phyloP scores from a whole-genome alignment of 2,888 invertebrate species.

The Drosophila rellima region DNA sequence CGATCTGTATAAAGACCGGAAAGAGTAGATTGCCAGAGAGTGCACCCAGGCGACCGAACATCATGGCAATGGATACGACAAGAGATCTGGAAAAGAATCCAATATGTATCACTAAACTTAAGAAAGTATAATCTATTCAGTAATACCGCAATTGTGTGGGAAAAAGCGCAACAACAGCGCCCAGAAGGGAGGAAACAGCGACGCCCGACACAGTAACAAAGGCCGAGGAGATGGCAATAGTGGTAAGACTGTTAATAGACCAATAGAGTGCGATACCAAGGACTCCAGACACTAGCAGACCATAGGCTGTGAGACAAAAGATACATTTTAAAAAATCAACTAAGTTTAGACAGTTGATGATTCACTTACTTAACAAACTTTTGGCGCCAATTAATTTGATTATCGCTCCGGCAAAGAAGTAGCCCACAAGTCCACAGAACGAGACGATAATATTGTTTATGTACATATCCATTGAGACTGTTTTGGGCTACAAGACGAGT shows the following conservation, averaged over 20 bases:
- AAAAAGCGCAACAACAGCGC: constrained; percentile 83
- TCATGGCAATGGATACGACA: constrained; percentile 90
- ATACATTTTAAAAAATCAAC: background rate
- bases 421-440: constrained; percentile 88
- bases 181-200: constrained; percentile 82
- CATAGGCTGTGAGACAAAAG: constrained; percentile 75
- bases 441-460: constrained; percentile 90
- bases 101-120: background rate
- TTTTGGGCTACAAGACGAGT: constrained; percentile 77
- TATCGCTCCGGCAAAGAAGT: constrained; percentile 87
- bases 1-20: constrained; percentile 89
- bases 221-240: constrained; percentile 87
- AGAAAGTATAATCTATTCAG: too few relatives aligned
- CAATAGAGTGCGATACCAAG: constrained; percentile 87
- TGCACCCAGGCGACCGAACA: constrained; percentile 90
- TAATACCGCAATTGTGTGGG: constrained; percentile 84
- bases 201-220: constrained; percentile 85
- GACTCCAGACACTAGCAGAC: constrained; percentile 86
- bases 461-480: constrained; percentile 88
- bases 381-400: constrained; percentile 87
- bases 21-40: constrained; percentile 90
- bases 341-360: background rate
- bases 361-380: constrained; percentile 86
- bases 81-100: constrained; percentile 81
- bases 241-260: constrained; percentile 86